A percentile compares a stretch with the other conserved stretches of the same genome.
These are phyloP conservation scores for Homarus gammarus DNA, from an alignment of 2,888 invertebrate species.

Conservation along the genomic window DNA sequence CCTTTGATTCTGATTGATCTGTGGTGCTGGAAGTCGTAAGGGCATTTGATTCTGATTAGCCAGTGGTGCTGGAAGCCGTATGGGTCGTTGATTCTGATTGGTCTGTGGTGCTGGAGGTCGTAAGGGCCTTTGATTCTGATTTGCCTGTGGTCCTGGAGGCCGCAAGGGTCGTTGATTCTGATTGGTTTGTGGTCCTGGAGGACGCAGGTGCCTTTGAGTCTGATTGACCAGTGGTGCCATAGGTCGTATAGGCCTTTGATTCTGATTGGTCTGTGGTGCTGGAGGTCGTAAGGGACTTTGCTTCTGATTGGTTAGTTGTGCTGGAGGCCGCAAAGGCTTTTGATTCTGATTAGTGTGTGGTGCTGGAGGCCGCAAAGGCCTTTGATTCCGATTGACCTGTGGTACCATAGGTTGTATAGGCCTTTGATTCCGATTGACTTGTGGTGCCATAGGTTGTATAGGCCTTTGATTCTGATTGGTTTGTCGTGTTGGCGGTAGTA, in stretches of 20 bases:
- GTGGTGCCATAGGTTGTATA: neutral
- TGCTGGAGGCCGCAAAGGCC: neutral
- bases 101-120: neutral
- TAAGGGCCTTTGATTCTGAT: neutral
- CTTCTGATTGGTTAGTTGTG: neutral
- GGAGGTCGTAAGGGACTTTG: neutral
- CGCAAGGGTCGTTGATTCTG: slow-evolving; percentile 11
- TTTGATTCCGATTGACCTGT: slow-evolving; percentile 2
- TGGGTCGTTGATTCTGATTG: neutral
- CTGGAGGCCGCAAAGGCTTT: neutral
- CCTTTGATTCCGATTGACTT: neutral
- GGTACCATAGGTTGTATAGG: neutral
- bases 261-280: neutral
- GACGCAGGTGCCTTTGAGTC: too few relatives aligned
- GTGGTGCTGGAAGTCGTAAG: neutral
- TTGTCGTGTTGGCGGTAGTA: neutral
- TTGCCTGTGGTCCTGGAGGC: neutral
- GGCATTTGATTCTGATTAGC: slow-evolving; percentile 9
- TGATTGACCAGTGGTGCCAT: neutral
- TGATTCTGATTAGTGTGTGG: neutral
- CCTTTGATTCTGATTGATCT: neutral
- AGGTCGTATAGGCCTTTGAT: neutral
- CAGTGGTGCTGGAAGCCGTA: neutral
- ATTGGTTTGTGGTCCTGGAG: neutral
- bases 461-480: neutral